Base-by-base conservation (phyloP, 1,140 invertebrate species). In the Neelides sp. region DNA sequence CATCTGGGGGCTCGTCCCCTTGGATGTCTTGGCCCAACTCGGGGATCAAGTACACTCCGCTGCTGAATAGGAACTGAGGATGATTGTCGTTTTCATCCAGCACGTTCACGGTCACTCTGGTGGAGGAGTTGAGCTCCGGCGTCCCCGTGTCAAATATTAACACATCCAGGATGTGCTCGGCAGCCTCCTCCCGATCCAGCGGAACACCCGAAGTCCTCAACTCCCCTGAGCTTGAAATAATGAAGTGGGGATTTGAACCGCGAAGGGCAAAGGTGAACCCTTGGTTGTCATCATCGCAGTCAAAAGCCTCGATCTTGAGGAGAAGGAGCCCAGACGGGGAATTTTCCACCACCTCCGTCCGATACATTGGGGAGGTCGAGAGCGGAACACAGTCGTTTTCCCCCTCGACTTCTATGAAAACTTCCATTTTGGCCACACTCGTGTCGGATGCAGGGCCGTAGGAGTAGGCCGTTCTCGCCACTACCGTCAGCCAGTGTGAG, bases 211-310 rank as follows among this genome's bases (percentile, higher is more conserved):
- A 86, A 0, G 88, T 91, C 62, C 73, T 78, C 0, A 97, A 78
- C 13, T 83, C 73, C 0, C 95, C 95, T 5, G 83, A 84, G 65
- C 94, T 92, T 57, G 86, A 85, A 46, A 98, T 89, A 59, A 90
- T 85, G 69, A 98, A 98, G 54, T 69, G 69, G 12, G 68, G 64
- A 47, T 72, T 69, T 1, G 69, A 65, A 62, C 74, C 69, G 36
- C 70, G 73, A 26, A 71, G 65, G 4, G 68, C 65, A 54, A 75
- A 76, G 26, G 62, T 63, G 42, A 66, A 69, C 32, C 52, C 59
- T 41, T 63, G 57, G n/a, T 60, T 59, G 50, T 65, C 66, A 12
- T 59, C 52, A 60, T 75, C 74, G 17, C 64, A 63, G 57, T 76
- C 74, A 45, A 64, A 65, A 4, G 74, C 75, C 43, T 68, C 36